Evolutionary conservation across 2,797 vertebrate species (phyloP).

Genomic region (Arrhamphus sclerolepis): DNA sequence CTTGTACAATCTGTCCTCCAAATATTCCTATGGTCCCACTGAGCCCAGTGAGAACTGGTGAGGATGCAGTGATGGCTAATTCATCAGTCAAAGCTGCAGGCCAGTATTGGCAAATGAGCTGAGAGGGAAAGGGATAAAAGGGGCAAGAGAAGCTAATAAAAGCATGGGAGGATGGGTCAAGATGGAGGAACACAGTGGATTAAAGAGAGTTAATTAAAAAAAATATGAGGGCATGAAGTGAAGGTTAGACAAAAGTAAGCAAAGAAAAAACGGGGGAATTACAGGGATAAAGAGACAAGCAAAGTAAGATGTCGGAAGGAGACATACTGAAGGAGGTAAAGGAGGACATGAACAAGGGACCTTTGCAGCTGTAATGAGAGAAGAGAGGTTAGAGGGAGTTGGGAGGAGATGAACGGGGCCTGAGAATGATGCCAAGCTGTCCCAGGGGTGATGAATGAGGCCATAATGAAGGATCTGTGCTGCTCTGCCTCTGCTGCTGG

Average conservation of each 20-base stretch:
- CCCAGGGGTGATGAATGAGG: conserved; percentile 80
- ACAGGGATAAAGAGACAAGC: conserved; percentile 7
- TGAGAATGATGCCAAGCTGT: conserved; percentile 69
- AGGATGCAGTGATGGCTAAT: neutral
- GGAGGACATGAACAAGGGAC: conserved; percentile 35
- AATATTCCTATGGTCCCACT: conserved; percentile 3
- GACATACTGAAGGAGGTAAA: conserved; percentile 15
- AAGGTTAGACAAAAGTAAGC: conserved; percentile 54
- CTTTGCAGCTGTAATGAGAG: conserved; percentile 39
- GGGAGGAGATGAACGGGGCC: conserved; percentile 32
- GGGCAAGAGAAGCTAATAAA: conserved; percentile 48
- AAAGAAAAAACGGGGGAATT: conserved; percentile 10
- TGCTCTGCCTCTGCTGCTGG: conserved; percentile 60
- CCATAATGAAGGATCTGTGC: conserved; percentile 79
- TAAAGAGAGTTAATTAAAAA: conserved; percentile 64
- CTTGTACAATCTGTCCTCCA: conserved; percentile 5
- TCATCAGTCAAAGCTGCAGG: neutral
- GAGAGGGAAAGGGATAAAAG: conserved; percentile 27
- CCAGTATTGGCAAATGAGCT: conserved; percentile 5
- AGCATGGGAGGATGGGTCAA: conserved; percentile 45
- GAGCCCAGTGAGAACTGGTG: conserved; percentile 4
- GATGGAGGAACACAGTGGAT: conserved; percentile 46
- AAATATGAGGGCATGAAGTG: conserved; percentile 23
- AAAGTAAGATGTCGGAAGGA: conserved; percentile 20
- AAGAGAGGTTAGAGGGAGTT: conserved; percentile 48